These are phyloP conservation scores for Zhengitettix transpicula DNA, from an alignment of 2,888 invertebrate genomes.

Conservation along the genomic window DNA sequence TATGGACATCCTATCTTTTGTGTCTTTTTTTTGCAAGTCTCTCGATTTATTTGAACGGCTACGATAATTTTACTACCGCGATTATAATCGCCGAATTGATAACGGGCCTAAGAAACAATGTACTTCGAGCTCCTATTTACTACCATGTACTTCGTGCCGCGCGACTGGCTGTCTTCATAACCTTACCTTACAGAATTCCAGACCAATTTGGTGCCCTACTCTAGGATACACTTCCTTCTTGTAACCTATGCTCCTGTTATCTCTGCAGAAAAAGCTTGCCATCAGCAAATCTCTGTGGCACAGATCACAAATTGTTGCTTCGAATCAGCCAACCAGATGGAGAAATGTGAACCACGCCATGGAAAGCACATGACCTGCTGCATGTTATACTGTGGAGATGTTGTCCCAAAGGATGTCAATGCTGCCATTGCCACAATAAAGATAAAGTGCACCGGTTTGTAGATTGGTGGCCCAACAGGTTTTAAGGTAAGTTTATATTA, in stretches of 20 bases:
- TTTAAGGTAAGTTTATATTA: constrained; percentile 26
- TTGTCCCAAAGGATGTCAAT: constrained; percentile 31
- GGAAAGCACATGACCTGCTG: constrained; percentile 34
- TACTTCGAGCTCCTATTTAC: too few relatives aligned
- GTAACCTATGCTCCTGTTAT: constrained; percentile 28
- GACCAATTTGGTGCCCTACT: constrained; percentile 80
- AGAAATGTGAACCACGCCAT: constrained; percentile 21
- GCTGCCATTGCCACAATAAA: constrained; percentile 37
- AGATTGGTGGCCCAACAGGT: constrained; percentile 41
- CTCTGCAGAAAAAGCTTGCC: constrained; percentile 40
- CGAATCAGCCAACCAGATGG: constrained; percentile 39
- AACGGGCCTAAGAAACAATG: too few relatives aligned
- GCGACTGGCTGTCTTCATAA: too few relatives aligned
- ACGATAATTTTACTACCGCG: too few relatives aligned
- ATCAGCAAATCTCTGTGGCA: constrained; percentile 31
- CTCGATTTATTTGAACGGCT: too few relatives aligned
- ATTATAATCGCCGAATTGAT: too few relatives aligned
- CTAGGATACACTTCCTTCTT: constrained; percentile 74
- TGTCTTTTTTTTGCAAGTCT: too few relatives aligned
- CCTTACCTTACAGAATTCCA: constrained; percentile 84
- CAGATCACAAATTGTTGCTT: constrained; percentile 42
- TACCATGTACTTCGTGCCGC: too few relatives aligned
- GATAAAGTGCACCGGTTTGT: constrained; percentile 39
- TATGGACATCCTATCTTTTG: too few relatives aligned
- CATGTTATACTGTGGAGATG: constrained; percentile 22